These are phyloP conservation scores for Paraescarpia echinospica DNA, from an alignment of 1,140 invertebrate species.

Conservation along the genomic window DNA sequence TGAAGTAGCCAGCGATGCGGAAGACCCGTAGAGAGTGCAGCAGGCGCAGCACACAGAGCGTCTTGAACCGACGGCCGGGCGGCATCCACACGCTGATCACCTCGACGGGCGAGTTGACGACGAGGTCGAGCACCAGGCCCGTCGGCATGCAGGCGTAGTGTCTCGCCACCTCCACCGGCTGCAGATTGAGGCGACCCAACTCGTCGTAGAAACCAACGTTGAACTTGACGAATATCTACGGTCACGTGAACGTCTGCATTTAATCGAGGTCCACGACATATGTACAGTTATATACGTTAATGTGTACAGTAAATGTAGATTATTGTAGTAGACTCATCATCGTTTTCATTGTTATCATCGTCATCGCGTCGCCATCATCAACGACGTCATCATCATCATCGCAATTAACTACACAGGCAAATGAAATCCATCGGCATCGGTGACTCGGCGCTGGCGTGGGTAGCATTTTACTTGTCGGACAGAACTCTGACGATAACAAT, in stretches of 20 bases:
- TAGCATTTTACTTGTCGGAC: too few relatives aligned
- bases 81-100: neutral
- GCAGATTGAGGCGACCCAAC: neutral
- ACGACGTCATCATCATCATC: too few relatives aligned
- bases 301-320: too few relatives aligned
- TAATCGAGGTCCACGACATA: neutral
- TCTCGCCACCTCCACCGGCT: neutral
- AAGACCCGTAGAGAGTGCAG: neutral
- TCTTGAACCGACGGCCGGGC: neutral
- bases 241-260: neutral
- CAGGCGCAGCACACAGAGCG: neutral
- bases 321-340: too few relatives aligned
- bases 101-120: neutral
- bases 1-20: neutral
- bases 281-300: neutral
- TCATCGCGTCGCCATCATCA: too few relatives aligned
- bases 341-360: too few relatives aligned
- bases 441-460: too few relatives aligned
- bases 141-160: neutral
- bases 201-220: neutral
- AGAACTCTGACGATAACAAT: too few relatives aligned
- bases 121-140: neutral
- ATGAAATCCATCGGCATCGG: too few relatives aligned
- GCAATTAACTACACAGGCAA: too few relatives aligned
- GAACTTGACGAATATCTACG: neutral